These are phyloP conservation scores for Drosophila neonasuta DNA, from an alignment of 2,888 invertebrate genomes.

Conservation along the genomic window DNA sequence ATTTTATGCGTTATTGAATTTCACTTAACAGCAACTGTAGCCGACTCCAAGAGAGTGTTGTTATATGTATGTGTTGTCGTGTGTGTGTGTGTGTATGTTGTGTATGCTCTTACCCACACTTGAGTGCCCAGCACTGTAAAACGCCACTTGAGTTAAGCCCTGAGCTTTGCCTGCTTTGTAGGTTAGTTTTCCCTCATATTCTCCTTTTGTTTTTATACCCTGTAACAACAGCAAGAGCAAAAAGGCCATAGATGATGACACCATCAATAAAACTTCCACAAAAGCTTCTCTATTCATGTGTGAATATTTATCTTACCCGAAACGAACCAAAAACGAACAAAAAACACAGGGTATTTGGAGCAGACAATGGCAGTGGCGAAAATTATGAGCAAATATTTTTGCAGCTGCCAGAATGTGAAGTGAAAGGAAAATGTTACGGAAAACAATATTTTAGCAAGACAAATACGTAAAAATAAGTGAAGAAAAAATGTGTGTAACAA, in stretches of 20 bases:
- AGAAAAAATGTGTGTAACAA: not conserved
- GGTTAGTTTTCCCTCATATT: constrained; percentile 21
- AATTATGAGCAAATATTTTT: constrained; percentile 46
- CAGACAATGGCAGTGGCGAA: constrained; percentile 16
- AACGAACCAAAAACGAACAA: not conserved
- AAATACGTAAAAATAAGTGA: constrained; percentile 10
- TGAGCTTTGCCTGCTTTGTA: constrained; percentile 31
- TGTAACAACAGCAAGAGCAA: not conserved
- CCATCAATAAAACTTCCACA: not conserved
- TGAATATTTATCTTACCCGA: constrained; percentile 1
- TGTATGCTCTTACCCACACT: constrained; percentile 37
- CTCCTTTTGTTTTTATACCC: constrained; percentile 23
- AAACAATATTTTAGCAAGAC: constrained; percentile 9
- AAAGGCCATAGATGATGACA: not conserved
- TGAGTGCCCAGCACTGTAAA: constrained; percentile 50
- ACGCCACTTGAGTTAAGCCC: constrained; percentile 55
- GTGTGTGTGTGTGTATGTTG: constrained; percentile 4
- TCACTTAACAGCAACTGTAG: constrained; percentile 68
- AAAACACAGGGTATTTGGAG: constrained; percentile 9
- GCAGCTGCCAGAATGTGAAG: constrained; percentile 24
- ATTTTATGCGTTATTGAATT: constrained; percentile 78
- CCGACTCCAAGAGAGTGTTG: constrained; percentile 21
- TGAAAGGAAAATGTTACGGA: constrained; percentile 15
- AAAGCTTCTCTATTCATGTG: not conserved
- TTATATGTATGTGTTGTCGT: constrained; percentile 14